phyloP scores from a whole-genome alignment of 2,113 vertebrate species.

The Catharus bicknelli region DNA sequence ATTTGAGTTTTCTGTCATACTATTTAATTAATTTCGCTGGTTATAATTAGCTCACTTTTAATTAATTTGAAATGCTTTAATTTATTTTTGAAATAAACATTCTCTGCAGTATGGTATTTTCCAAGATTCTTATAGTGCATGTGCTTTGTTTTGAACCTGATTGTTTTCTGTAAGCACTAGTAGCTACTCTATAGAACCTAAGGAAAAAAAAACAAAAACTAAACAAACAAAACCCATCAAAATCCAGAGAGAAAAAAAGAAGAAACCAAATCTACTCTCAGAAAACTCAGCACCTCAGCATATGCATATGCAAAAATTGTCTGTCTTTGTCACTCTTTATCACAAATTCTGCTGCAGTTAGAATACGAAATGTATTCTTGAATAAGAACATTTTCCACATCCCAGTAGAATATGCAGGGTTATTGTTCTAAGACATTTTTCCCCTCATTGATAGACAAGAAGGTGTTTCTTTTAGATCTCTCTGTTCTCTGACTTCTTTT shows the following conservation, averaged over 20 bases:
- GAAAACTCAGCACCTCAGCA: background rate
- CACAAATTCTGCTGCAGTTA: background rate
- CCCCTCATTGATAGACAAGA: background rate
- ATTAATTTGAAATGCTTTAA: background rate
- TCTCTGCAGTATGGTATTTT: background rate
- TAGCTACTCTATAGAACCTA: background rate
- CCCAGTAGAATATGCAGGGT: background rate
- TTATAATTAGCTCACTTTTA: background rate
- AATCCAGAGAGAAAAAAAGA: background rate
- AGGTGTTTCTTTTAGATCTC: background rate
- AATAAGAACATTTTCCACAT: background rate
- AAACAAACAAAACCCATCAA: background rate
- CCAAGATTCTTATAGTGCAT: background rate
- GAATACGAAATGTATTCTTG: background rate
- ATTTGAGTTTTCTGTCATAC: background rate
- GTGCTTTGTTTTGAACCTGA: background rate
- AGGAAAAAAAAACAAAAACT: accelerated
- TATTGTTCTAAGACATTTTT: background rate
- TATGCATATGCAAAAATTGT: background rate
- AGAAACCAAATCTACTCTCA: background rate
- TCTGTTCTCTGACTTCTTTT: background rate
- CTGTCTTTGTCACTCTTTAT: background rate
- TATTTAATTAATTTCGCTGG: background rate
- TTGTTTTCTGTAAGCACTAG: background rate
- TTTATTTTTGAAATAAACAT: background rate